phyloP scores from a whole-genome alignment of 2,113 vertebrate genomes.

The Nannobrachium achirus region DNA sequence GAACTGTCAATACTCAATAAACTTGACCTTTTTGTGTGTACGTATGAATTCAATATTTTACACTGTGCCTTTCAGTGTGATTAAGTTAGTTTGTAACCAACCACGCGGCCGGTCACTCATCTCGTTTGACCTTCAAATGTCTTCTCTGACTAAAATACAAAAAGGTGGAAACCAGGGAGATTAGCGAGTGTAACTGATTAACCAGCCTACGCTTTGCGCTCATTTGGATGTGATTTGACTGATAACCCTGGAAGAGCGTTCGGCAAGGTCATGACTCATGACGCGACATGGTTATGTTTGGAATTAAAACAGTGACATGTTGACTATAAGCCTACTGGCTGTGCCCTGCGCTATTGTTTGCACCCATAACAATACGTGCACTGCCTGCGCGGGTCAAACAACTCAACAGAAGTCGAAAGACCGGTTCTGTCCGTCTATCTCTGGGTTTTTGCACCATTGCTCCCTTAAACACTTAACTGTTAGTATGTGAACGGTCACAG shows the following conservation, averaged over 20 bases:
- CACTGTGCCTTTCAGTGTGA: too few relatives aligned
- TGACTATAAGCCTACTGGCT: too few relatives aligned
- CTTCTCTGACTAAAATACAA: background rate
- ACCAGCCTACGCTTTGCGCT: background rate
- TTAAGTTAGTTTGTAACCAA: background rate
- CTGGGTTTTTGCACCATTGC: background rate
- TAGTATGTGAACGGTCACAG: too few relatives aligned
- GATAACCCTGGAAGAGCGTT: constrained; percentile 14
- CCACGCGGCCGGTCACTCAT: background rate
- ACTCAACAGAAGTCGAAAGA: background rate
- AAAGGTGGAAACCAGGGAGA: background rate
- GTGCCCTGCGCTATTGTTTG: constrained; percentile 23
- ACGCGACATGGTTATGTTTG: constrained; percentile 7
- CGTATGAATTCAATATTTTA: too few relatives aligned
- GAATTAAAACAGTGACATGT: constrained; percentile 3
- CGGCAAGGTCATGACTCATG: constrained; percentile 29
- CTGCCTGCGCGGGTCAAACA: constrained; percentile 1
- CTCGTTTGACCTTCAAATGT: constrained; percentile 22
- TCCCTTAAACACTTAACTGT: background rate
- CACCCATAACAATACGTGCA: constrained; percentile 34
- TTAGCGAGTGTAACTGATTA: constrained; percentile 37
- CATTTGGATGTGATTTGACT: constrained; percentile 13
- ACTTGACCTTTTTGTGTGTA: too few relatives aligned
- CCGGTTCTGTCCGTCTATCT: background rate
- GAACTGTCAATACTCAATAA: too few relatives aligned